These are phyloP conservation scores for Poecilia latipinna DNA, from an alignment of 2,113 vertebrate genomes.

Conservation along the genomic window DNA sequence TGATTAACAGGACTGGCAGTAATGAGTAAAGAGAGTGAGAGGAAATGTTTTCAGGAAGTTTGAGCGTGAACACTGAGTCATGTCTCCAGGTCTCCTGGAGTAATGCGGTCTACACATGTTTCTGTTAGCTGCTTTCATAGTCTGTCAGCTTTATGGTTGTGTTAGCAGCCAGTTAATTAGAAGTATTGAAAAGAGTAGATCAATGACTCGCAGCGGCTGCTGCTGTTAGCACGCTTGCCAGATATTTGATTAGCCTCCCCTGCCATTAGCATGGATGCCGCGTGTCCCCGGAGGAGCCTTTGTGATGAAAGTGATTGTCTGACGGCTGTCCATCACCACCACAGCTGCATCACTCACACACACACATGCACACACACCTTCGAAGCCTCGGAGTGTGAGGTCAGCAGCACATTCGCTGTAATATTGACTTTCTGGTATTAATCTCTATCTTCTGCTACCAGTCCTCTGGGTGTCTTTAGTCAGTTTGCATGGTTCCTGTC, in stretches of 20 bases:
- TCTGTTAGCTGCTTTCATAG: constrained; percentile 6
- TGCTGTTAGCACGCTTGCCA: constrained; percentile 40
- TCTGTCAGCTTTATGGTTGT: constrained; percentile 24
- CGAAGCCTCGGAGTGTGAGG: background rate
- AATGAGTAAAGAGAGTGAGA: constrained; percentile 36
- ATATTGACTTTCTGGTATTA: constrained; percentile 54
- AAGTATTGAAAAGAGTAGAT: constrained; percentile 39
- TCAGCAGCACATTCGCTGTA: constrained; percentile 18
- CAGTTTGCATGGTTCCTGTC: constrained; percentile 76
- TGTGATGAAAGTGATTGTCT: constrained; percentile 43
- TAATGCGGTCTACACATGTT: background rate
- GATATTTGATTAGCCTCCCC: constrained; percentile 64
- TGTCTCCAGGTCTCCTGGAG: background rate
- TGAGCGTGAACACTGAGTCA: background rate
- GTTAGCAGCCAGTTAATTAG: constrained; percentile 40
- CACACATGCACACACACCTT: background rate
- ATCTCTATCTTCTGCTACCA: constrained; percentile 64
- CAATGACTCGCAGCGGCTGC: constrained; percentile 29
- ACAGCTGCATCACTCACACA: background rate
- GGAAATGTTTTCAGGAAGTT: constrained; percentile 4
- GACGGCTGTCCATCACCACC: constrained; percentile 29
- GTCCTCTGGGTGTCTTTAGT: constrained; percentile 80
- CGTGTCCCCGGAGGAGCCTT: constrained; percentile 48
- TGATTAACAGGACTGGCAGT: constrained; percentile 61
- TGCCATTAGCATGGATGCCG: constrained; percentile 41